Base-by-base conservation (phyloP, 2,113 vertebrate genomes). In the Ramphastos sulfuratus region DNA sequence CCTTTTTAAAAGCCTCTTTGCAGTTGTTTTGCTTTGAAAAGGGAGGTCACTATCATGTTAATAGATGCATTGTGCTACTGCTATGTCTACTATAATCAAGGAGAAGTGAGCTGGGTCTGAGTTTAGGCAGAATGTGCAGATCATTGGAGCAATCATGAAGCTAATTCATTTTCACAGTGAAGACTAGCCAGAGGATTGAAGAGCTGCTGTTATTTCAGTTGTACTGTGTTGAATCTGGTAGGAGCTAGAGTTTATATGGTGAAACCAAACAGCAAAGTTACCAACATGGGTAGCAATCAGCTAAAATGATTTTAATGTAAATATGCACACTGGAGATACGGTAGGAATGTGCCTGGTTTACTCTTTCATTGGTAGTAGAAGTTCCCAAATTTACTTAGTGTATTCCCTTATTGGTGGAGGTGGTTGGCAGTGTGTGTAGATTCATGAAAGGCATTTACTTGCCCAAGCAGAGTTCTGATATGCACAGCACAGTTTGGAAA, bases 1-100 rank as follows among this genome's bases (percentile, higher is more conserved):
- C 95, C 80, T 95, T 93, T 87, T 87, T 94, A 64, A 92, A 97
- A 94, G 66, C 82, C 86, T 88, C 82, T 81, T 92, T 20, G 8
- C 67, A 28, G 39, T 55, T 33, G 30, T 91, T 65, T 69, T 87
- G 77, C 85, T 96, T 94, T 72, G 42, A 71, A 90, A 96, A 94
- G 83, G 50, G 82, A 93, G 72, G 59, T 89, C 74, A 21, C 89
- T 86, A 4, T 59, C 27, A 14, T 64, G 33, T 69, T 84, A 89
- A 60, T 58, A 86, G 72, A 37, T 87, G 46, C 37, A 12, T 63
- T 81, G 67, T 92, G 78, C 67, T 90, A 52, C 85, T 78, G 76
- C 73, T 77, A 1, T 67, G 89, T 82, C 81, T 95, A 8, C 93
- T 85, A 14, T 75, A 76, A 81, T 75, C 58, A 25, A 82, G 87